Percentiles rank a stretch among this genome's conserved stretches.
Conservation (phyloP, 1,140 invertebrate species). For the Acyrthosiphon pisum region DNA sequence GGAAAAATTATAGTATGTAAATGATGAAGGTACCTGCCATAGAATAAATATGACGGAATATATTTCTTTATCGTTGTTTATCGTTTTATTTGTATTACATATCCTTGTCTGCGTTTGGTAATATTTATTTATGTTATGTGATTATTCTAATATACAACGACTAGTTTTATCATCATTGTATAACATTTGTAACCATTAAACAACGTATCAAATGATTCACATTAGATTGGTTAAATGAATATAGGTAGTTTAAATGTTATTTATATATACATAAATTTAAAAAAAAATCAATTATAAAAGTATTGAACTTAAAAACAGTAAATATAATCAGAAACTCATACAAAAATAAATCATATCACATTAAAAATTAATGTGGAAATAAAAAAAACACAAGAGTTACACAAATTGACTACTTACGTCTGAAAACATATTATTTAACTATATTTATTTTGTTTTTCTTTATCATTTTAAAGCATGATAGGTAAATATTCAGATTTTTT, state of each 20-base stretch:
- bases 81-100: background rate
- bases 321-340: background rate
- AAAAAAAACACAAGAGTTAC: background rate
- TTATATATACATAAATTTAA: background rate
- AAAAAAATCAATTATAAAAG: background rate
- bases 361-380: background rate
- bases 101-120: background rate
- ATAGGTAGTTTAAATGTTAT: background rate
- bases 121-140: conserved; percentile 4
- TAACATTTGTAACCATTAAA: background rate
- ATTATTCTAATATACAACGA: background rate
- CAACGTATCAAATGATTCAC: background rate
- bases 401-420: background rate
- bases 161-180: background rate
- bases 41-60: background rate
- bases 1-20: background rate
- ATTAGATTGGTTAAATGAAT: background rate
- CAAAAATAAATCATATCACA: background rate
- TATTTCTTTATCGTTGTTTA: conserved; percentile 1
- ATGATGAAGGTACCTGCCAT: background rate
- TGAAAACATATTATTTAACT: background rate
- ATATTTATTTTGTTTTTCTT: background rate
- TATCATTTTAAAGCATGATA: background rate
- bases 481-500: background rate
- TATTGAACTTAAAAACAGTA: background rate